These are phyloP conservation scores for Drosophila burlai DNA, from an alignment of 1,140 invertebrate species.

Conservation along the genomic window DNA sequence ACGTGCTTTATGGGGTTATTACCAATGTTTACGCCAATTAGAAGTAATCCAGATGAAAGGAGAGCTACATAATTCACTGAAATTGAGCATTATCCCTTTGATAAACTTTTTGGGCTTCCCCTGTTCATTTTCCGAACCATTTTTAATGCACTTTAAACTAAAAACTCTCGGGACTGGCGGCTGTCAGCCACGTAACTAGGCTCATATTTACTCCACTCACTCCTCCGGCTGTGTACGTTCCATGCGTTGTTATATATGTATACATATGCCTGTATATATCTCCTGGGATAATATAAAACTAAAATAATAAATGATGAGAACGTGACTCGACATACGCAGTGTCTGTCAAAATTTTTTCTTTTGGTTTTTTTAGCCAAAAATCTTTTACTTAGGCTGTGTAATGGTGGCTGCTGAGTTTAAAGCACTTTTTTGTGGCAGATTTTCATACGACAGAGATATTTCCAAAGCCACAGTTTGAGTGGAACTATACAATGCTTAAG, in stretches of 20 bases:
- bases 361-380: constrained; percentile 17
- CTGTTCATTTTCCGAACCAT: background rate
- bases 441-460: constrained; percentile 12
- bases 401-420: constrained; percentile 31
- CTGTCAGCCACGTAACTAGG: constrained; percentile 40
- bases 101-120: constrained; percentile 2
- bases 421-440: constrained; percentile 12
- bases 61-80: constrained; percentile 4
- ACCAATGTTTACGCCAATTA: constrained; percentile 46
- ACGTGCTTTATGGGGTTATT: constrained; percentile 42
- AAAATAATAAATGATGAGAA: constrained; percentile 70
- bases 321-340: constrained; percentile 63
- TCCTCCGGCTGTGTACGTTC: constrained; percentile 19
- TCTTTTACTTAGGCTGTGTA: constrained; percentile 28
- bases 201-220: constrained; percentile 23
- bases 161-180: constrained; percentile 18
- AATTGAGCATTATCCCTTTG: background rate
- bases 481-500: constrained; percentile 14
- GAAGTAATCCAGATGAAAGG: constrained; percentile 44
- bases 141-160: constrained; percentile 22
- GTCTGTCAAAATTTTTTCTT: constrained; percentile 40
- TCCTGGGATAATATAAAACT: constrained; percentile 62
- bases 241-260: constrained; percentile 25
- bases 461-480: constrained; percentile 10
- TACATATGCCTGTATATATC: constrained; percentile 19